Conservation (phyloP, 2,888 invertebrate genomes). For the Elaeidobius kamerunicus region DNA sequence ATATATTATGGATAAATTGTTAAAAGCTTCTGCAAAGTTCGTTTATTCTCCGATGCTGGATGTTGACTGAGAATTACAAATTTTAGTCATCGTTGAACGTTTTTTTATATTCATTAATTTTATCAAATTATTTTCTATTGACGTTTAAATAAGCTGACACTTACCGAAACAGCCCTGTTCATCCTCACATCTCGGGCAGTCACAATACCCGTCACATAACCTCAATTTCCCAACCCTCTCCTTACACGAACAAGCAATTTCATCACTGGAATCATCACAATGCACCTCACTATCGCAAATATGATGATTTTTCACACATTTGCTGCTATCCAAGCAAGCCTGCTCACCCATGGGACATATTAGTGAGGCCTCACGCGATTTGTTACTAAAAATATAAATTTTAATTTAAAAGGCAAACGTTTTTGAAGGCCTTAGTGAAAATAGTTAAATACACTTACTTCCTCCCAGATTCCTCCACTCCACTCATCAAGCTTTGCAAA, state of each 20-base stretch:
- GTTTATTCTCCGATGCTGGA: background rate
- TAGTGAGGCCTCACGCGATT: conserved; percentile 34
- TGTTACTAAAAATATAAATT: conserved; percentile 34
- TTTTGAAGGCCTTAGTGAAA: background rate
- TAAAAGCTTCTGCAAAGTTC: background rate
- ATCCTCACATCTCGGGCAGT: conserved; percentile 79
- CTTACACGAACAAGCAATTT: conserved; percentile 68
- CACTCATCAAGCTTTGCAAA: conserved; percentile 38
- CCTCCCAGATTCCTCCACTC: background rate
- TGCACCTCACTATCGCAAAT: conserved; percentile 74
- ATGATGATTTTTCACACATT: conserved; percentile 56
- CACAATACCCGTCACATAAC: conserved; percentile 77
- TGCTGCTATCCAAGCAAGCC: conserved; percentile 44
- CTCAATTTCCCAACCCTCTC: conserved; percentile 63
- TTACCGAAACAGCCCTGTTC: conserved; percentile 76
- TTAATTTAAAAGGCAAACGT: background rate
- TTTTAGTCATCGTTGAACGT: too few relatives aligned
- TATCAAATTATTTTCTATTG: background rate
- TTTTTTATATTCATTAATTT: background rate
- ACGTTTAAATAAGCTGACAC: conserved; percentile 9
- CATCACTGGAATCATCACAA: conserved; percentile 77
- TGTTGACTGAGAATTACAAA: background rate
- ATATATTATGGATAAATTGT: conserved; percentile 7
- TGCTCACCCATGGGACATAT: conserved; percentile 43
- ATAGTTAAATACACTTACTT: conserved; percentile 13